Conservation (phyloP, 1,140 invertebrate genomes). For the Caenorhabditis elegans region DNA sequence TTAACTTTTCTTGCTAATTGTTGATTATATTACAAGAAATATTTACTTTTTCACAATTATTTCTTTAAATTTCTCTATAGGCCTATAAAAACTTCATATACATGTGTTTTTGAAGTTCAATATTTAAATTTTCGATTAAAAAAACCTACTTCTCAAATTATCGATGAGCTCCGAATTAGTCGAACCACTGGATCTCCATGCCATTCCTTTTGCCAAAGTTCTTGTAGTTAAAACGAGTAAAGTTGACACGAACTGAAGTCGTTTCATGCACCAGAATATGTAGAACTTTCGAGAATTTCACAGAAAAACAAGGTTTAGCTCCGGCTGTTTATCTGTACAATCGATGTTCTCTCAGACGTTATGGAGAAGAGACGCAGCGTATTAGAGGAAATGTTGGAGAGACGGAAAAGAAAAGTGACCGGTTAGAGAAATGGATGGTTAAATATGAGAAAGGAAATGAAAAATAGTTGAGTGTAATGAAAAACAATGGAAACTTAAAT, state of each 20-base stretch:
- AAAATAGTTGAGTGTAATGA: not conserved
- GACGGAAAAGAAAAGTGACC: conserved; percentile 16
- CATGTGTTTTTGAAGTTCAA: too few relatives aligned
- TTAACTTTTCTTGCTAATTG: too few relatives aligned
- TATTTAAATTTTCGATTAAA: too few relatives aligned
- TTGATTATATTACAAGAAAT: too few relatives aligned
- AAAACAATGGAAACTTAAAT: not conserved
- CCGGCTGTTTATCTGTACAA: not conserved
- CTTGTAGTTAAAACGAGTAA: not conserved
- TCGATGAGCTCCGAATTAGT: conserved; percentile 37
- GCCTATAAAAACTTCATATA: too few relatives aligned
- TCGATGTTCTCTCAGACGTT: not conserved
- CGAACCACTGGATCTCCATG: conserved; percentile 44
- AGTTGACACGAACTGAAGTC: conserved; percentile 7
- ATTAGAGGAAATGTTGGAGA: not conserved
- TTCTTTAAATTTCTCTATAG: too few relatives aligned
- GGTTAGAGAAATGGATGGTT: not conserved
- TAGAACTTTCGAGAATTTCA: not conserved
- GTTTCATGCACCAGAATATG: not conserved
- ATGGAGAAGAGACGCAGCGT: not conserved
- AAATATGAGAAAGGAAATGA: not conserved
- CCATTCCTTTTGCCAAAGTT: too few relatives aligned
- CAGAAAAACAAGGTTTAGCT: too few relatives aligned
- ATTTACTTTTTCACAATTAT: too few relatives aligned
- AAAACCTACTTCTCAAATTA: conserved; percentile 41